Percentiles rank a stretch among this genome's conserved stretches.
phyloP scores from a whole-genome alignment of 2,888 invertebrate genomes.

The Ferdinandea cuprea region DNA sequence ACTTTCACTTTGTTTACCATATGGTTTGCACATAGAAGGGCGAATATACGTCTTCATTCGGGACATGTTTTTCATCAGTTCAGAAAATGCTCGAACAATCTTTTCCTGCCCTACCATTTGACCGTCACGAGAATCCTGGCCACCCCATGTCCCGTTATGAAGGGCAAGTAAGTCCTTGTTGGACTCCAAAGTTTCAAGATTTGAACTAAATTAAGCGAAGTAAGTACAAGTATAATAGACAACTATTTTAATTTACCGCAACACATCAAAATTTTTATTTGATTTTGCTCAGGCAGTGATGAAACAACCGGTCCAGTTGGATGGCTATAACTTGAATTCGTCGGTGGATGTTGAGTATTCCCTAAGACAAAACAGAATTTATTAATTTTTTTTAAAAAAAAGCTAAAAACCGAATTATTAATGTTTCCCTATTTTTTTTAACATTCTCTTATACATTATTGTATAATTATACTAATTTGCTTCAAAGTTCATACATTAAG shows the following conservation, averaged over 20 bases:
- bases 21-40: constrained; percentile 95
- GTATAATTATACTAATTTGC: no score
- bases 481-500: no score
- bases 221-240: not conserved
- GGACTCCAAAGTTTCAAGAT: constrained; percentile 82
- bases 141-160: constrained; percentile 88
- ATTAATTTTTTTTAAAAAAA: not conserved
- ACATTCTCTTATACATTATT: no score
- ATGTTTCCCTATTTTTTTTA: no score
- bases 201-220: constrained; percentile 77
- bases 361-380: not conserved
- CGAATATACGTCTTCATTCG: constrained; percentile 94
- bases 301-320: constrained; percentile 76
- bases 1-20: constrained; percentile 94
- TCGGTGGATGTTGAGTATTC: constrained; percentile 76
- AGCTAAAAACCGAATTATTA: not conserved
- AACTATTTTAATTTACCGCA: constrained; percentile 77
- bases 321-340: constrained; percentile 75
- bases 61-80: constrained; percentile 94
- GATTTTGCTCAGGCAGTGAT: constrained; percentile 78
- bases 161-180: constrained; percentile 87
- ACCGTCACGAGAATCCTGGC: constrained; percentile 78
- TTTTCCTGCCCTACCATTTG: constrained; percentile 90
- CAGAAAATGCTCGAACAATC: constrained; percentile 92
- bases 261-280: constrained; percentile 80